Evolutionary conservation across 2,888 invertebrate species (phyloP).

Genomic region (Gymnocheta viridis): DNA sequence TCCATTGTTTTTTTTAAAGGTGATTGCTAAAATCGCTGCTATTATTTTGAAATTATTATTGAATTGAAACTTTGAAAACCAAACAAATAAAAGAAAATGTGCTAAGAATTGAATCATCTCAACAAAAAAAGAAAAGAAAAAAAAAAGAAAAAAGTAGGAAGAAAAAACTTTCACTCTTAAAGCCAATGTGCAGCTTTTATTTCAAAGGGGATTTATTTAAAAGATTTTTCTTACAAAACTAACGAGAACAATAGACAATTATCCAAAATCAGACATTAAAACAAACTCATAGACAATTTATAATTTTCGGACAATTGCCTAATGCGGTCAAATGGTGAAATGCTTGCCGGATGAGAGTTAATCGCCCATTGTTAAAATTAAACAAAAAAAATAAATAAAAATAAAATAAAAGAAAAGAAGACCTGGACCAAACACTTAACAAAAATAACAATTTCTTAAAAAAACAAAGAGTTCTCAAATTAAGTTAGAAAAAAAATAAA

Average conservation of each 20-base stretch:
- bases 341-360: slow-evolving; percentile 45
- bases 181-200: slow-evolving; percentile 11
- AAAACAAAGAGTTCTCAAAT: not conserved
- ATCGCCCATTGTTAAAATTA: slow-evolving; percentile 60
- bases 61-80: slow-evolving; percentile 21
- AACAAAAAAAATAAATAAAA: too few relatives aligned
- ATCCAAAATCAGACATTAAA: not conserved
- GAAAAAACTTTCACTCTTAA: slow-evolving; percentile 62
- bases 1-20: slow-evolving; percentile 15
- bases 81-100: slow-evolving; percentile 30
- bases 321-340: slow-evolving; percentile 66
- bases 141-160: too few relatives aligned
- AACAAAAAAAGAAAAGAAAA: not conserved
- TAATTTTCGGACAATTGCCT: slow-evolving; percentile 67
- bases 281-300: slow-evolving; percentile 16
- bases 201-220: not conserved
- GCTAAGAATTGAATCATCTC: slow-evolving; percentile 38
- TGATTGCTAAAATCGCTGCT: slow-evolving; percentile 19
- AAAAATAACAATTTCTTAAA: slow-evolving; percentile 4
- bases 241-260: slow-evolving; percentile 54
- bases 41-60: slow-evolving; percentile 33
- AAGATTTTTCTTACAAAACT: slow-evolving; percentile 10
- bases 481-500: too few relatives aligned
- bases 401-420: too few relatives aligned
- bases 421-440: not conserved